phyloP scores from a whole-genome alignment of 2,888 invertebrate genomes.

The Papilio gigon region DNA sequence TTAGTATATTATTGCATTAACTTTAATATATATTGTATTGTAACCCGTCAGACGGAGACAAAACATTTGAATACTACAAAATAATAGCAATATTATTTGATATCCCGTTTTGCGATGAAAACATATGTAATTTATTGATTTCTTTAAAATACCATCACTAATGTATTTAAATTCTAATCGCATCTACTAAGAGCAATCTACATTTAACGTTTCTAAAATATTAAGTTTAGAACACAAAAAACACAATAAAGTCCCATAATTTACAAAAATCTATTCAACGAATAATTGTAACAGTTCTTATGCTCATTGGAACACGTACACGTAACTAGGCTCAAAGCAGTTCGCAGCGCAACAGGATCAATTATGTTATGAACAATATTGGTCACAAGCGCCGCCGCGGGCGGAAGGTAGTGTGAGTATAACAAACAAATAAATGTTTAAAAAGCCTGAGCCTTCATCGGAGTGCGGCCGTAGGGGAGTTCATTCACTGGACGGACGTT shows the following conservation, averaged over 20 bases:
- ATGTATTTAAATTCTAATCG: too few species aligned
- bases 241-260: background rate
- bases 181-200: too few species aligned
- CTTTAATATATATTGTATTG: too few species aligned
- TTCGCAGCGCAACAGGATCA: conserved; percentile 30
- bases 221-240: too few species aligned
- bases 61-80: too few species aligned
- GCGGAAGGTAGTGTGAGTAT: conserved; percentile 46
- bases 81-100: too few species aligned
- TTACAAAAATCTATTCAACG: background rate
- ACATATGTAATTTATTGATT: too few species aligned
- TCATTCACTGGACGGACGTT: conserved; percentile 56
- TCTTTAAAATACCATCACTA: too few species aligned
- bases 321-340: conserved; percentile 21
- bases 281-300: background rate
- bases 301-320: conserved; percentile 1
- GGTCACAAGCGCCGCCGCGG: conserved; percentile 38
- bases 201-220: too few species aligned
- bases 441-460: conserved; percentile 52
- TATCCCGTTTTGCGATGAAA: too few species aligned
- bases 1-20: too few species aligned
- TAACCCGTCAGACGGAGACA: too few species aligned
- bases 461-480: conserved; percentile 61
- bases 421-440: conserved; percentile 49
- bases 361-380: conserved; percentile 39